Evolutionary conservation across 2,113 vertebrate genomes (phyloP).

Genomic region (Neolamprologus kungweensis): DNA sequence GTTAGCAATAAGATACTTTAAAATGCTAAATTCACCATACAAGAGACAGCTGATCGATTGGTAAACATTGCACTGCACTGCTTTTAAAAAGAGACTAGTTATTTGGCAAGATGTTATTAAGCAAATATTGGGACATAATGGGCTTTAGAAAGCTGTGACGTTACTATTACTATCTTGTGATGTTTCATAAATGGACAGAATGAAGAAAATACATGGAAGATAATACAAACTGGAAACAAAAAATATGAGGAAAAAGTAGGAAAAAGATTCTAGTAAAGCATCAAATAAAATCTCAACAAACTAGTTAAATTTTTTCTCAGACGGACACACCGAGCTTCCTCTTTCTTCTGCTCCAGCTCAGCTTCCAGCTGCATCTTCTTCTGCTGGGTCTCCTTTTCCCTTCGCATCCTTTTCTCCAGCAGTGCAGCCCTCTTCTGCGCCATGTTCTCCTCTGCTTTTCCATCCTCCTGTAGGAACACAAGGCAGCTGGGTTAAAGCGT

Average conservation of each 20-base stretch:
- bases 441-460: slow-evolving; percentile 90
- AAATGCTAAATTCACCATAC: not conserved
- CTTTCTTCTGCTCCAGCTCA: slow-evolving; percentile 89
- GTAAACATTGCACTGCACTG: not conserved
- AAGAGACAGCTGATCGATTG: not conserved
- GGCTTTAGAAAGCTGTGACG: not conserved
- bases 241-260: rapidly evolving
- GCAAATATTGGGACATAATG: not conserved
- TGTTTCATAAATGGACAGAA: not conserved
- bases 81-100: not conserved
- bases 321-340: slow-evolving; percentile 82
- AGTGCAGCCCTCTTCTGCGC: slow-evolving; percentile 91
- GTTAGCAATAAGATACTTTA: not conserved
- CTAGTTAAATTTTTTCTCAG: not conserved
- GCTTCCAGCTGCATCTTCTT: slow-evolving; percentile 88
- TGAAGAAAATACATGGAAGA: not conserved
- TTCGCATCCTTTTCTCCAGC: slow-evolving; percentile 88
- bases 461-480: slow-evolving; percentile 78
- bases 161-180: not conserved
- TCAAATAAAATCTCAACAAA: not conserved
- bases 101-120: not conserved
- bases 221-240: not conserved
- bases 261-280: not conserved
- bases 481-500: not conserved
- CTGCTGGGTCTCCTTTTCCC: slow-evolving; percentile 88